A percentile compares a stretch with the other conserved stretches of the same genome.
These are phyloP conservation scores for Sarcophaga rosellei DNA, from an alignment of 2,888 invertebrate species.

Conservation along the genomic window DNA sequence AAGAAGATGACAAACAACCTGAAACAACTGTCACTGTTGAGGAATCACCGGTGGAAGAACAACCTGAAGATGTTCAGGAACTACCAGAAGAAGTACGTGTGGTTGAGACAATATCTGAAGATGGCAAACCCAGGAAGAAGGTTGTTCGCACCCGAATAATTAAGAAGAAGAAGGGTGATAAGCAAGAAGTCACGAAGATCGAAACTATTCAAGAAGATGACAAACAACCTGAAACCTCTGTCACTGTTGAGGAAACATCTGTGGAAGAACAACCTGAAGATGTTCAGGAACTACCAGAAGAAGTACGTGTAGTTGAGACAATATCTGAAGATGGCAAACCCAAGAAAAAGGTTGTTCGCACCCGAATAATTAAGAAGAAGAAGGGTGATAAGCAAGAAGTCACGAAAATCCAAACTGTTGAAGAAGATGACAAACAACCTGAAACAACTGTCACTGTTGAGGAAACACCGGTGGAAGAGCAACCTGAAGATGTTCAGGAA, in stretches of 20 bases:
- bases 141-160: slow-evolving; percentile 60
- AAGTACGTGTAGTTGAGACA: slow-evolving; percentile 49
- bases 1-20: slow-evolving; percentile 65
- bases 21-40: slow-evolving; percentile 63
- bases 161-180: slow-evolving; percentile 62
- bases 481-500: slow-evolving; percentile 44
- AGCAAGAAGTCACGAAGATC: slow-evolving; percentile 65
- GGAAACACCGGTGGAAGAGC: slow-evolving; percentile 57
- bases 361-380: slow-evolving; percentile 56
- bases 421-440: slow-evolving; percentile 66
- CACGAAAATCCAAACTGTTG: slow-evolving; percentile 64
- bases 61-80: slow-evolving; percentile 44
- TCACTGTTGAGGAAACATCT: slow-evolving; percentile 59
- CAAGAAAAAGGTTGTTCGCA: slow-evolving; percentile 52
- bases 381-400: slow-evolving; percentile 66
- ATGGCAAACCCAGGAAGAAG: slow-evolving; percentile 61
- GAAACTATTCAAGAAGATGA: slow-evolving; percentile 66
- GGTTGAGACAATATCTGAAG: slow-evolving; percentile 54
- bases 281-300: slow-evolving; percentile 39
- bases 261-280: slow-evolving; percentile 46
- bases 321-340: slow-evolving; percentile 63
- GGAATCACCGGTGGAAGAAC: slow-evolving; percentile 50
- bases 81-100: slow-evolving; percentile 52
- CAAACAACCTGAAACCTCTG: slow-evolving; percentile 59
- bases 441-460: slow-evolving; percentile 65